Base-by-base conservation (phyloP, 2,797 vertebrate genomes). In the Sebastes hopkinsi region DNA sequence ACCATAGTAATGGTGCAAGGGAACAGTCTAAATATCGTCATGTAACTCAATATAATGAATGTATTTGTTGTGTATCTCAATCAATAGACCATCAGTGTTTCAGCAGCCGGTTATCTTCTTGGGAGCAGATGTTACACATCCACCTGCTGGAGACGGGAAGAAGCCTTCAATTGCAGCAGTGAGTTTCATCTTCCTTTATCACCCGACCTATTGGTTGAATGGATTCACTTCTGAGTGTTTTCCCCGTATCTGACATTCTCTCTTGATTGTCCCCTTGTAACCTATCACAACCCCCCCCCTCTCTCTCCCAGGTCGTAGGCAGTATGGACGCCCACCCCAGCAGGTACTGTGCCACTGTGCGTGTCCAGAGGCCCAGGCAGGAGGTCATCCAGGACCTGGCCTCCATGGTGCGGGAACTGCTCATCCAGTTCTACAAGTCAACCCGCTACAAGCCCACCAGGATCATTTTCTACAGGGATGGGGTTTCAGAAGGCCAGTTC, bases 401-500 rank as follows among this genome's bases (percentile, higher is more conserved):
- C 85, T 99, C 98, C 72, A 99, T 99, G 98, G 98, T 99, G 89
- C 96, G 98, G 65, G 98, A 99, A 89, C 93, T 99, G 59, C 97
- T 99, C 79, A 99, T 99, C 90, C 98, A 99, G 87, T 99, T 99
- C 95, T 99, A 99, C 96, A 99, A 99, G 88, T 99, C 98, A 4
- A 99, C 98, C 3, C 97, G 98, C 60, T 99, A 99, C 96, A 99
- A 99, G 88, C 98, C 98, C 91, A 99, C 98, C 3, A 92, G 98
- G 4, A 99, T 99, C 93, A 99, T 99, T 94, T 99, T 99, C 95
- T 99, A 99, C 89, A 96, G 98, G 87, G 98, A 99, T 14, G 98
- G 98, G 8, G 98, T 99, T 84, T 99, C 98, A 70, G 98, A 99
- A 90, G 98, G 98, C 82, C 98, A 99, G 89, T 99, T 99, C 93